Base-by-base conservation (phyloP, 1,140 invertebrate genomes). In the Scaptomyza graminum region DNA sequence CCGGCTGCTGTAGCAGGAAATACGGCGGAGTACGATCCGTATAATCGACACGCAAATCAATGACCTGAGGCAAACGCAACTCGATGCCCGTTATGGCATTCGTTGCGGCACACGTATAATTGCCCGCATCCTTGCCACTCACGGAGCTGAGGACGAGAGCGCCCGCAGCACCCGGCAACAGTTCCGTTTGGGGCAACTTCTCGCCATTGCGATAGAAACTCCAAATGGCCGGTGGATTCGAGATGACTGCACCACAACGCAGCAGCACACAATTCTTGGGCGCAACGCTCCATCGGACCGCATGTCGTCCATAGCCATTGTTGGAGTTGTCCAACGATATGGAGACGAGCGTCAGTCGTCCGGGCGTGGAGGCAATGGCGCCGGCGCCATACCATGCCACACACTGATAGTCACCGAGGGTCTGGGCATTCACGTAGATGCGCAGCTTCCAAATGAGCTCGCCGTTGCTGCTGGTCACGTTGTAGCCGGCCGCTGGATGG, bases 351-450 rank as follows among this genome's bases (percentile, higher is more conserved):
- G 94, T 95, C 6, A 97, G 91, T 34, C 94, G 93, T 0, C 95
- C 96, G 2, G 96, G 94, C 12, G 96, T 93, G 0, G 96, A 97
- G 0, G 95, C 96, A 41, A 97, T 90, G 1, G 95, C 96, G 1
- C 95, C 94, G 0, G 95, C 94, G 9, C 95, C 96, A 78, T 95
- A 97, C 93, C 95, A 96, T 0, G 95, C 96, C 0, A 97, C 94
- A 78, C 96, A 97, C 93, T 97, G 94, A 68, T 95, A 95, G 70
- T 94, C 94, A 0, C 95, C 94, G 13, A 93, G 92, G 18, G 94
- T 93, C 6, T 93, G 93, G 51, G 93, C 92, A 16, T 93, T 90
- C 43, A 92, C 91, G 49, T 94, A 94, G 57, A 94, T 91, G 54
- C 94, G 87, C 15, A 94, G 91, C 34, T 89, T 87, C 55, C 87